phyloP scores from a whole-genome alignment of 2,113 vertebrate species.

The Scophthalmus maximus region DNA sequence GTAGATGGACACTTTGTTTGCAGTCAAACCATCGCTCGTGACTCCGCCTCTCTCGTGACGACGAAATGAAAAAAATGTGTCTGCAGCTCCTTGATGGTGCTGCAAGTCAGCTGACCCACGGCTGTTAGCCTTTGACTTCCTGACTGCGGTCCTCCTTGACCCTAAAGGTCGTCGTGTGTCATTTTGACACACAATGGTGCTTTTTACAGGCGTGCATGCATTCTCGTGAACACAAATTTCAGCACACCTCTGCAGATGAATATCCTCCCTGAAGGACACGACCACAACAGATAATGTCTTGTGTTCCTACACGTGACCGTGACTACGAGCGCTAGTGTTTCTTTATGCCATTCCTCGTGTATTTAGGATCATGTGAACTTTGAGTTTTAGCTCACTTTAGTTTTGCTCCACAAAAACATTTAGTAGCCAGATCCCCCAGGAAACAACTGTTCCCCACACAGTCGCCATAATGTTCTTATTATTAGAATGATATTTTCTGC shows the following conservation, averaged over 20 bases:
- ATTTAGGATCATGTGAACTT: no score
- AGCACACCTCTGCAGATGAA: neutral
- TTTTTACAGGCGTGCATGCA: neutral
- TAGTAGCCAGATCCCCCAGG: no score
- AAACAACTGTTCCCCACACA: no score
- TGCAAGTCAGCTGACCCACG: slow-evolving; percentile 35
- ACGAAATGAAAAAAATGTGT: no score
- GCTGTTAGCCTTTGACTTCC: slow-evolving; percentile 34
- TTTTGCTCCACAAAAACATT: neutral
- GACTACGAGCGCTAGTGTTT: neutral
- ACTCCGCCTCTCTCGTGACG: slow-evolving; percentile 1
- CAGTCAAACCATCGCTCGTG: neutral
- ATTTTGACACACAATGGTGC: slow-evolving; percentile 10
- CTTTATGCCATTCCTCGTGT: no score
- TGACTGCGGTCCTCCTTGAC: slow-evolving; percentile 23
- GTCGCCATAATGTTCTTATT: no score
- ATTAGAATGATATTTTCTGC: no score
- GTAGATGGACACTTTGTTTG: no score
- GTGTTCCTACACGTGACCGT: no score
- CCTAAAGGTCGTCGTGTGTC: neutral
- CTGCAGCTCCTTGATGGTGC: no score
- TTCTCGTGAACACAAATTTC: neutral
- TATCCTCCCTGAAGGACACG: neutral
- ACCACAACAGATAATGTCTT: neutral
- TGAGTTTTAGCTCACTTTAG: no score